These are phyloP conservation scores for Trogon surrucura DNA, from an alignment of 2,113 vertebrate genomes.

Conservation along the genomic window DNA sequence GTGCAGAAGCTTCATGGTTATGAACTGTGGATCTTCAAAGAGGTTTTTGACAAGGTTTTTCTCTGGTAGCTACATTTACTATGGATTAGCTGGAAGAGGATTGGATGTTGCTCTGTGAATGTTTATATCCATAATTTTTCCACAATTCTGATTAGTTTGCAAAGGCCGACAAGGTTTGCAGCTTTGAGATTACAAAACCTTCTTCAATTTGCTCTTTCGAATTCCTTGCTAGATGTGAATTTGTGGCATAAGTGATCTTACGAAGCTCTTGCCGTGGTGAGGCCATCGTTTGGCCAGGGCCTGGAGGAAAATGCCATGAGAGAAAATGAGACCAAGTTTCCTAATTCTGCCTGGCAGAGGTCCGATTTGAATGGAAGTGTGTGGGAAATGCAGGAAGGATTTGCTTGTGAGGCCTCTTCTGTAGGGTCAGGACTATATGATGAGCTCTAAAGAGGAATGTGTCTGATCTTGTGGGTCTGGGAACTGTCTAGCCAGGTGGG, in stretches of 20 bases:
- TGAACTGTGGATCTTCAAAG: background rate
- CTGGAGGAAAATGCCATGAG: background rate
- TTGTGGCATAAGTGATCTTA: background rate
- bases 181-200: background rate
- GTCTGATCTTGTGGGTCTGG: fast-evolving
- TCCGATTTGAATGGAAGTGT: background rate
- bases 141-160: background rate
- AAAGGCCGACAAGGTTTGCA: background rate
- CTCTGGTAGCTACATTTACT: background rate
- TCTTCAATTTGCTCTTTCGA: background rate
- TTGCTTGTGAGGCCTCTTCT: background rate
- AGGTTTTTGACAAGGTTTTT: background rate
- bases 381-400: background rate
- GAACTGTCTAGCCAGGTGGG: background rate
- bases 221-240: background rate
- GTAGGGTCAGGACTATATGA: fast-evolving
- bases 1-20: background rate
- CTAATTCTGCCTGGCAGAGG: background rate
- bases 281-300: too few relatives aligned
- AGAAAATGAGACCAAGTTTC: background rate
- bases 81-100: background rate
- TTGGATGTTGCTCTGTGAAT: background rate
- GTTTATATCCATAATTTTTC: background rate
- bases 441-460: background rate
- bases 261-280: fast-evolving